Evolutionary conservation across 1,140 invertebrate species (phyloP).

Genomic region (Proctacanthus coquilletti): DNA sequence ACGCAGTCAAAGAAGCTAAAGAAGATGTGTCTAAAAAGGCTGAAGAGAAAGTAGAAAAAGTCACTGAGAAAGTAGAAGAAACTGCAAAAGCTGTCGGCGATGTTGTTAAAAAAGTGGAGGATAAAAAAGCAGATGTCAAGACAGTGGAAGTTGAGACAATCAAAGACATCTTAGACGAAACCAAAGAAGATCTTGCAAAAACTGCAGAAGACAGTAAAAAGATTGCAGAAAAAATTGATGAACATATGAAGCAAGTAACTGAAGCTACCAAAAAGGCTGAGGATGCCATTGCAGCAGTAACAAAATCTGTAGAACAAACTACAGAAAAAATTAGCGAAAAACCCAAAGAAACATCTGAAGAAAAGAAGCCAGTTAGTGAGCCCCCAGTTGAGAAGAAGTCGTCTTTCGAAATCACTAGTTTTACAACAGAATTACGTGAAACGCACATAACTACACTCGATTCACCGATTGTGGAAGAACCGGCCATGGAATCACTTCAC

Average conservation of each 20-base stretch:
- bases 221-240: conserved; percentile 30
- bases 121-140: not conserved
- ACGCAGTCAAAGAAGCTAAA: not conserved
- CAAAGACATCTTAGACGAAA: too few species aligned
- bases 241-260: conserved; percentile 2
- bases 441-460: conserved; percentile 51
- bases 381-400: conserved; percentile 25
- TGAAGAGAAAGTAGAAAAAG: not conserved
- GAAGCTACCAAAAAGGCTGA: not conserved
- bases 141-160: too few species aligned
- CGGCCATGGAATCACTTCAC: not conserved
- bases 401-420: conserved; percentile 20
- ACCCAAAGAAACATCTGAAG: conserved; percentile 5
- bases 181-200: too few species aligned
- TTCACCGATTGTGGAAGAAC: conserved; percentile 38
- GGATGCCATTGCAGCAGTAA: not conserved
- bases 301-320: not conserved
- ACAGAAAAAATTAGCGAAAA: too few species aligned
- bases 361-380: too few species aligned
- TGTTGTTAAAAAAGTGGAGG: not conserved
- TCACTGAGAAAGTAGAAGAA: too few species aligned
- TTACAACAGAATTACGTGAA: conserved; percentile 44
- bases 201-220: too few species aligned
- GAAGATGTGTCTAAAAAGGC: not conserved
- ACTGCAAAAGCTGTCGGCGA: not conserved